phyloP scores from a whole-genome alignment of 2,113 vertebrate species.

The Tretioscincus oriximinensis region DNA sequence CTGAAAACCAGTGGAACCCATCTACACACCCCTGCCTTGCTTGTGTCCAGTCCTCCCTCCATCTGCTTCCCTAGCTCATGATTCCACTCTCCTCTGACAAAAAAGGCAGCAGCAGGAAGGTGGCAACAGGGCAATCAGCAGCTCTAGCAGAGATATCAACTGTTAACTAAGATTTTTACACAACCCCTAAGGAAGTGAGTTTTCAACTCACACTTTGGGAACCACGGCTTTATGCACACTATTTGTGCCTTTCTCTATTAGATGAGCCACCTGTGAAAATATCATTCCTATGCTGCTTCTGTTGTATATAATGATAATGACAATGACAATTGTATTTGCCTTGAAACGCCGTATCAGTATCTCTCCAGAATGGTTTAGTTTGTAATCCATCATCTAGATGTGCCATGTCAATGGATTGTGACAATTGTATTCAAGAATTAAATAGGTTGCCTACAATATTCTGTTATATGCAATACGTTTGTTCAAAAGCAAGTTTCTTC shows the following conservation, averaged over 20 bases:
- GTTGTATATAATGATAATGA: neutral
- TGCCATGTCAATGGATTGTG: neutral
- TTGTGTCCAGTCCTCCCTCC: neutral
- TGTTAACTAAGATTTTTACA: no score
- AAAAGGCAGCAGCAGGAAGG: no score
- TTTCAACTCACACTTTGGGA: no score
- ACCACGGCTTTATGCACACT: no score
- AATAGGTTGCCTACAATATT: neutral
- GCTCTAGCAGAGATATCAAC: no score
- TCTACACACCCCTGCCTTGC: no score
- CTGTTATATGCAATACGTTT: neutral
- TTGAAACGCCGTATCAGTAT: neutral
- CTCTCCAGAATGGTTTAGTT: neutral
- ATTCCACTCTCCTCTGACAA: no score
- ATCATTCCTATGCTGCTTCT: neutral
- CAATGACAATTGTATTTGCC: neutral
- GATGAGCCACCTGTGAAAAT: neutral
- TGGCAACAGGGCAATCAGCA: no score
- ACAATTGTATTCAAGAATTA: neutral
- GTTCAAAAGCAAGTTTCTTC: conserved; percentile 23
- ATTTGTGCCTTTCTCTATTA: neutral
- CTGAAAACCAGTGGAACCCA: no score
- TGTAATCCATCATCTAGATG: neutral
- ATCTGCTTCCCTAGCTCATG: neutral
- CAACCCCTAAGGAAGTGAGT: no score